Conservation (phyloP, 1,140 invertebrate genomes). For the Trichomalopsis sarcophagae region DNA sequence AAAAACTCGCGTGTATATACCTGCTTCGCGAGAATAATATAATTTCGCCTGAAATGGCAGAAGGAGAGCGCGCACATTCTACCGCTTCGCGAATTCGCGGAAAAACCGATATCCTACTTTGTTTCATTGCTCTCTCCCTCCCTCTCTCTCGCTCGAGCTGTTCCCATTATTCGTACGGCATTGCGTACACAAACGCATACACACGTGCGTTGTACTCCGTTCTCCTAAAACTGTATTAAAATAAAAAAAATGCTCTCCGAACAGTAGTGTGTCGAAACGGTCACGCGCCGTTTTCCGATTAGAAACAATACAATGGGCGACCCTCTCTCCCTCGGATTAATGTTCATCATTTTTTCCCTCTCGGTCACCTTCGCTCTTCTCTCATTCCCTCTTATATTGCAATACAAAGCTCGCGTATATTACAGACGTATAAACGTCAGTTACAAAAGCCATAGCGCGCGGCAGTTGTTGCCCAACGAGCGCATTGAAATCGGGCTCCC, state of each 20-base stretch:
- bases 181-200: background rate
- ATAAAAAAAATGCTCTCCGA: no score
- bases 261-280: no score
- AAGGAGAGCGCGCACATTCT: background rate
- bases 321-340: background rate
- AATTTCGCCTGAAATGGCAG: slow-evolving; percentile 38
- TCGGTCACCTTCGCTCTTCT: background rate
- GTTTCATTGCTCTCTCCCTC: slow-evolving; percentile 5
- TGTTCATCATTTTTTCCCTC: background rate
- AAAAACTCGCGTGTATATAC: slow-evolving; percentile 16
- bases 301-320: background rate
- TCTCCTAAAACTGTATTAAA: no score
- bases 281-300: background rate
- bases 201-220: background rate
- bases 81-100: slow-evolving; percentile 19
- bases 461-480: slow-evolving; percentile 9
- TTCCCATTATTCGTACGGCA: slow-evolving; percentile 10
- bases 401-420: background rate
- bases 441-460: background rate
- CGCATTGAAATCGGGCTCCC: slow-evolving; percentile 13
- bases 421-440: background rate
- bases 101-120: slow-evolving; percentile 43
- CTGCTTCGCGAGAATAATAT: slow-evolving; percentile 39
- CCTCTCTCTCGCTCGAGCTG: background rate
- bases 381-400: background rate